Evolutionary conservation across 2,113 vertebrate genomes (phyloP), one percentile per base, ranked within the genome.

Genomic region (Larimichthys crocea): DNA sequence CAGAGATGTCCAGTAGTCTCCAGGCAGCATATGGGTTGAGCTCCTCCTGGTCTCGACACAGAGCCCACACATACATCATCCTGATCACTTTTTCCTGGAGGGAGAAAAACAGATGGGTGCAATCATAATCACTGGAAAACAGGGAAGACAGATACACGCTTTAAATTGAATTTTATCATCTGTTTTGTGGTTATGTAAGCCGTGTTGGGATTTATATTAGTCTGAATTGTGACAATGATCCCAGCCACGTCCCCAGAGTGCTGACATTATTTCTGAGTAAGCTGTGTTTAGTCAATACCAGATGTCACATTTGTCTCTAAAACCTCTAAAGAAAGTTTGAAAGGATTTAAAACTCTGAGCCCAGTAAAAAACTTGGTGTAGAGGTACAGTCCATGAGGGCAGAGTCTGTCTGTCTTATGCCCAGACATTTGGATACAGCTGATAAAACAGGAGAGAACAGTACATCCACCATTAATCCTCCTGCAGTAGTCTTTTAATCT

Each of bases 21-120:
- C 98, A 99, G 31, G 98, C 98, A 0, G 96, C 95, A 0, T 96
- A 93, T 0, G 98, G 97, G 90, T 99, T 97, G 46, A 99, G 96
- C 70, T 99, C 98, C 0, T 97, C 96, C 92, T 98, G 98, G 92
- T 99, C 98, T 52, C 98, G 93, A 94, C 98, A 99, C 16, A 99
- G 95, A 0, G 98, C 98, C 98, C 98, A 99, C 63, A 99, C 97
- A 0, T 99, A 98, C 88, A 98, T 96, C 96, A 98, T 99, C 73
- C 96, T 82, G 60, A 98, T 90, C 3, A 99, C 98, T 91, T 99
- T 99, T 20, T 96, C 97, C 98, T 99, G 92, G 1, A 70, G 61
- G 55, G 12, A 53, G 49, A 46, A 52, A 31, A 76, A 66, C 26
- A 79, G 16, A 60, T 2, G 11, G 24, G 11, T 3, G 6, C 55